Base-by-base conservation (phyloP, 2,113 vertebrate species). In the Bostrychus sinensis region DNA sequence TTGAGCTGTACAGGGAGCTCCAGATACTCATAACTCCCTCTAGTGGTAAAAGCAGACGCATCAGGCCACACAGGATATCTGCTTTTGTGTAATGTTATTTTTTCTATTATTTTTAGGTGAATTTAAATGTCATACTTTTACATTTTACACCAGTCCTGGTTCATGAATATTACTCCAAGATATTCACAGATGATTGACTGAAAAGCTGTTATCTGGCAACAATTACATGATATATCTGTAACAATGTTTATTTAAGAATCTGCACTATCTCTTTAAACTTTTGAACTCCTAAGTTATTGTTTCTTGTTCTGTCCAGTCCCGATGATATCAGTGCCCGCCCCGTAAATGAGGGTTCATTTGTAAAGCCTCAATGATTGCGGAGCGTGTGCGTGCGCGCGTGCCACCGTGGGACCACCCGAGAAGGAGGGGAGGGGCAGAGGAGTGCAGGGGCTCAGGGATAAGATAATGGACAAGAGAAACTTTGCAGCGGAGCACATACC, bases 341-440 rank as follows among this genome's bases (percentile, higher is more conserved):
- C 14, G 16, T 7, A 32, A 66, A 64, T 23, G 43, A 62, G 14
- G 65, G 54, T n/a, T 55, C 67, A 66, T 76, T 72, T 79, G 56
- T 50, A 48, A 63, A 70, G 48, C 62, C 36, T 13, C 56, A 45
- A 7, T 37, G 19, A 56, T 5, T 26, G 46, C 22, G 56, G 53
- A 54, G 3, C 63, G 20, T 41, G 80, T 36, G 58, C 14, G 42
- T 32, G 38, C 13, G 50, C 14, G 60, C 45, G 25, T 42, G 65
- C 5, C 70, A 56, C 20, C 2, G 25, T 41, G 66, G 68, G 87
- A 89, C 87, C 89, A 89, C 86, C 89, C 30, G 70, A 60, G 81
- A 61, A 73, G 78, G 60, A 63, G 41, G n/a, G 71, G 46, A 79
- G 67, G 66, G 57, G 66, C 48, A 71, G 28, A 55, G 26, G 50